phyloP scores from a whole-genome alignment of 2,113 vertebrate species.

The Thalassarche chlororhynchos region DNA sequence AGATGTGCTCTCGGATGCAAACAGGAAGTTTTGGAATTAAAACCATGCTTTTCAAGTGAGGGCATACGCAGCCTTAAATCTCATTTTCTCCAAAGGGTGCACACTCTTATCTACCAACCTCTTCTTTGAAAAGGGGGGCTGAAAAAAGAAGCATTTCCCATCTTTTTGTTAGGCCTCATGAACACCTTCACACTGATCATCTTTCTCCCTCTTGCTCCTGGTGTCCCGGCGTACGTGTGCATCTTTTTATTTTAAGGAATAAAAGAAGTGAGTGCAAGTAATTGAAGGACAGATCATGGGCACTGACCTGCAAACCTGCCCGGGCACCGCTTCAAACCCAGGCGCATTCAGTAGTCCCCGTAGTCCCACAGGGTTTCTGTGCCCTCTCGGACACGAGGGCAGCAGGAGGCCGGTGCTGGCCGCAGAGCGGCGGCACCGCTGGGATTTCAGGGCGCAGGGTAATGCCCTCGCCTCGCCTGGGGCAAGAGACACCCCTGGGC shows the following conservation, averaged over 20 bases:
- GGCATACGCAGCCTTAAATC: not conserved
- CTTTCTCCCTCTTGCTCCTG: not conserved
- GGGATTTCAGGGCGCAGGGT: no score
- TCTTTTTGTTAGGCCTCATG: not conserved
- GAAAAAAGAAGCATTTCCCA: not conserved
- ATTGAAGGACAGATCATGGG: fast-evolving
- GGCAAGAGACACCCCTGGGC: not conserved
- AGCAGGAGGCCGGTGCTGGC: not conserved
- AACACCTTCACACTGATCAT: not conserved
- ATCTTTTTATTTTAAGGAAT: not conserved
- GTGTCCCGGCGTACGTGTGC: not conserved
- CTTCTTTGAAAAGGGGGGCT: not conserved
- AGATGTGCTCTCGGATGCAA: not conserved
- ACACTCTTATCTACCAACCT: not conserved
- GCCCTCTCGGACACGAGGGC: fast-evolving
- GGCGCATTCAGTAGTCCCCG: not conserved
- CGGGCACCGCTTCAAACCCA: not conserved
- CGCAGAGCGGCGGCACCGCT: fast-evolving
- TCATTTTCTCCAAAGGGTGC: not conserved
- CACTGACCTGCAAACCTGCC: not conserved
- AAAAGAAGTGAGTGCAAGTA: not conserved
- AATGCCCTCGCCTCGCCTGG: not conserved
- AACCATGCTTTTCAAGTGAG: not conserved
- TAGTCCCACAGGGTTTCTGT: not conserved
- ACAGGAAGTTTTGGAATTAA: not conserved